phyloP scores from a whole-genome alignment of 2,888 invertebrate species.

The Agriopis leucophaearia region DNA sequence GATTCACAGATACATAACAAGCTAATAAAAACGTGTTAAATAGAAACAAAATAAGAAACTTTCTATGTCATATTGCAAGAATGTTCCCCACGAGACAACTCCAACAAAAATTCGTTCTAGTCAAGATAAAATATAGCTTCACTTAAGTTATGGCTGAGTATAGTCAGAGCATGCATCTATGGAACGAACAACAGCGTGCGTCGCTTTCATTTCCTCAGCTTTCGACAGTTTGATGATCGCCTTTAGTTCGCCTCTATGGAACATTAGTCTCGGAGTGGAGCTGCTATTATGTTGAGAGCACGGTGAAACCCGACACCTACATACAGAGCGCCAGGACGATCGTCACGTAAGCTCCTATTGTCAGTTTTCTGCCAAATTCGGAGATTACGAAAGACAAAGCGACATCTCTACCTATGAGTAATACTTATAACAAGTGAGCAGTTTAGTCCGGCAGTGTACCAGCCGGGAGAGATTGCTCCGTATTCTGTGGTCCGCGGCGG shows the following conservation, averaged over 20 bases:
- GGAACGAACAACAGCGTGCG: background rate
- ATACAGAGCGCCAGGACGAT: constrained; percentile 15
- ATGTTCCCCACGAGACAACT: too few species aligned
- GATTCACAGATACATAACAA: too few species aligned
- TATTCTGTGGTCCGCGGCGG: constrained; percentile 22
- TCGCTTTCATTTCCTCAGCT: constrained; percentile 22
- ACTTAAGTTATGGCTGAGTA: background rate
- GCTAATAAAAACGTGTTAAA: too few species aligned
- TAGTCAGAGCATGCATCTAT: background rate
- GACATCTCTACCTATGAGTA: background rate
- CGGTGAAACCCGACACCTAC: constrained; percentile 34
- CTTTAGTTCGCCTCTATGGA: constrained; percentile 13
- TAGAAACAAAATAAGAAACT: too few species aligned
- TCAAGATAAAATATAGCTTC: constrained; percentile 6
- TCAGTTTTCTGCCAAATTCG: constrained; percentile 27
- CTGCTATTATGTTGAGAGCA: constrained; percentile 24
- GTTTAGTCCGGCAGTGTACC: constrained; percentile 19
- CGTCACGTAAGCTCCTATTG: constrained; percentile 12
- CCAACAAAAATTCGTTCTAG: background rate
- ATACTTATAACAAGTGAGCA: background rate
- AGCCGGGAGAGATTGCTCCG: background rate
- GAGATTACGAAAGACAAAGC: constrained; percentile 19
- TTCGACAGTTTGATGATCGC: constrained; percentile 9
- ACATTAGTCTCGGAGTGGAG: constrained; percentile 2
- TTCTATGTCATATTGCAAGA: too few species aligned